Evolutionary conservation across 1,140 invertebrate genomes (phyloP).

Genomic region (Bombus confusus): DNA sequence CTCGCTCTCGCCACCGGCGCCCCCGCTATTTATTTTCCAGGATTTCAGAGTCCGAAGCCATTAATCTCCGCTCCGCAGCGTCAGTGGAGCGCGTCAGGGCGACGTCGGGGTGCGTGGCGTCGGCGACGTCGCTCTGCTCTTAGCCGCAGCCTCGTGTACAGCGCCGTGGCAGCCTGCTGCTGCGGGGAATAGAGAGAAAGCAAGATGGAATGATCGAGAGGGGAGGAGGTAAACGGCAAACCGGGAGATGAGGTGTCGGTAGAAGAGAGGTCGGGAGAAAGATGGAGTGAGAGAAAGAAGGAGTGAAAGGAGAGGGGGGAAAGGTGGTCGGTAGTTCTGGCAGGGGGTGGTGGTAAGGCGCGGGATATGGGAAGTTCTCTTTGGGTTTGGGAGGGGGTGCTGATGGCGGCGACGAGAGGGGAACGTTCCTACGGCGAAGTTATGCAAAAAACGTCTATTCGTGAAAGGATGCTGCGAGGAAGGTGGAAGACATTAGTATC

Average conservation of each 20-base stretch:
- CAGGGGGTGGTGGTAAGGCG: conserved; percentile 37
- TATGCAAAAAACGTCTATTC: conserved; percentile 66
- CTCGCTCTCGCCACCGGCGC: conserved; percentile 73
- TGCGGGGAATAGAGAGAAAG: conserved; percentile 28
- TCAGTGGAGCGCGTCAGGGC: conserved; percentile 81
- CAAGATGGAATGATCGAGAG: not conserved
- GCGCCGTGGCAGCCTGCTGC: conserved; percentile 41
- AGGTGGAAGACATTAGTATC: conserved; percentile 59
- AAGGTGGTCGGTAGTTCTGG: conserved; percentile 46
- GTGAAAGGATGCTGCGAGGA: conserved; percentile 56
- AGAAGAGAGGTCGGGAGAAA: not conserved
- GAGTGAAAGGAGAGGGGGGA: not conserved
- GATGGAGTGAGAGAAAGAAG: not conserved
- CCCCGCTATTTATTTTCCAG: conserved; percentile 82
- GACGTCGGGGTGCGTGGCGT: conserved; percentile 79
- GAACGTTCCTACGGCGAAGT: conserved; percentile 50
- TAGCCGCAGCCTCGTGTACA: conserved; percentile 71
- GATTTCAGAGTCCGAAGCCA: conserved; percentile 82
- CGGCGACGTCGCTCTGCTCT: conserved; percentile 75
- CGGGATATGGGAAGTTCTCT: conserved; percentile 43
- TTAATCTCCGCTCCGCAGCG: conserved; percentile 80
- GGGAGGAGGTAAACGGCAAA: conserved; percentile 4
- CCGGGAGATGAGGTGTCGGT: conserved; percentile 24
- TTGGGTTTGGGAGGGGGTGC: conserved; percentile 49
- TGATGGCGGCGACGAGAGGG: conserved; percentile 61